Base-by-base conservation (phyloP, 1,140 invertebrate genomes). In the Bombus consobrinus region DNA sequence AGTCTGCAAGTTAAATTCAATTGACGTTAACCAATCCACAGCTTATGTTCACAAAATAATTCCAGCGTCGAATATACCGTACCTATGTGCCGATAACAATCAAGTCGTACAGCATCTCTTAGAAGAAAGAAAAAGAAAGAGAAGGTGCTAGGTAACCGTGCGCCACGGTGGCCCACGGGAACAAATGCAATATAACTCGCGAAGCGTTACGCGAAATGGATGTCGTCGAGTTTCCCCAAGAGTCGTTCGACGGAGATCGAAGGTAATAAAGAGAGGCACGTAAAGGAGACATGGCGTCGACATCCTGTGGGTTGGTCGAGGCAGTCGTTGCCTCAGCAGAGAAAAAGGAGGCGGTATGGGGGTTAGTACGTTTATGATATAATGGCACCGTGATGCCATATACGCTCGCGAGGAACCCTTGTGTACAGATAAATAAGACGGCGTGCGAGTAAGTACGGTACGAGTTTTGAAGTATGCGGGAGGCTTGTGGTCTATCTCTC, bases 281-380 rank as follows among this genome's bases (percentile, higher is more conserved):
- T 69, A 66, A 87, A 85, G 72, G 87, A 93, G 90, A 91, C 89
- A 92, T 92, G 92, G 90, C 86, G 89, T 91, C 84, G 87, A 78
- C 84, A 88, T 91, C 39, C 62, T 87, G 73, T 88, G 88, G 88
- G 82, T 81, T 87, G 89, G 83, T 87, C 85, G 79, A 76, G 28
- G 76, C 25, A 59, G 41, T 41, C 57, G 73, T 76, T 41, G 81
- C 75, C 32, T 34, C 81, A 68, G 57, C 43, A 84, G 72, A 83
- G 87, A 87, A 91, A 91, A 88, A 91, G 87, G 88, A 89, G 84
- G 91, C 85, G 85, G 88, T 89, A 91, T 82, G 79, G 80, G 83
- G 73, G 76, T 88, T 87, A 81, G 81, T 92, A 92, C 85, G 84
- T 92, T 91, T 92, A 92, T 91, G 90, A 93, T 91, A 91, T 92